Conservation (phyloP, 53 echinoderm and acorn worm genomes). For the Paelopatides confundens region DNA sequence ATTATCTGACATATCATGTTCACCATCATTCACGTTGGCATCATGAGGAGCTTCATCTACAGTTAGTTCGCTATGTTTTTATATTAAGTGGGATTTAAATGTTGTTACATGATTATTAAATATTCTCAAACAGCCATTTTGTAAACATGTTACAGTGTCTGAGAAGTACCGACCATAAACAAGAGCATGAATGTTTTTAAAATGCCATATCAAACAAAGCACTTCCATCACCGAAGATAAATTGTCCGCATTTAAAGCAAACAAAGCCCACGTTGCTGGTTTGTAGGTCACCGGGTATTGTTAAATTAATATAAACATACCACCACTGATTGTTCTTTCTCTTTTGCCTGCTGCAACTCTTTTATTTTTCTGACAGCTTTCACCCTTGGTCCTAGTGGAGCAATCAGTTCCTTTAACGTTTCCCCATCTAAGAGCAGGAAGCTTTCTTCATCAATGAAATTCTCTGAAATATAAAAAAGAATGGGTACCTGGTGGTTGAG, state of each 20-base stretch:
- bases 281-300: not conserved
- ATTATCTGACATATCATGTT: not conserved
- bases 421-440: slow-evolving; percentile 36
- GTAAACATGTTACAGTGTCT: not conserved
- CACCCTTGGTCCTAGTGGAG: not conserved
- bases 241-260: not conserved
- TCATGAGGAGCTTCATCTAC: slow-evolving; percentile 2
- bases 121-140: not conserved
- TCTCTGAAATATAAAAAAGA: slow-evolving; percentile 18
- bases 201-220: not conserved
- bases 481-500: too few species aligned
- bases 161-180: not conserved
- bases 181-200: not conserved
- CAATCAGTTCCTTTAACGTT: not conserved
- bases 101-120: not conserved
- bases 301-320: not conserved
- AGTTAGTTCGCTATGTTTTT: not conserved
- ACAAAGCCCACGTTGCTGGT: not conserved
- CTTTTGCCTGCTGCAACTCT: too few species aligned
- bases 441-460: slow-evolving; percentile 57
- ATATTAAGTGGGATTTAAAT: not conserved
- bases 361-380: not conserved
- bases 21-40: not conserved
- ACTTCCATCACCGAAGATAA: not conserved
- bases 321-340: not conserved